Evolutionary conservation across 2,888 invertebrate species (phyloP).

Genomic region (Plebejus melissa): DNA sequence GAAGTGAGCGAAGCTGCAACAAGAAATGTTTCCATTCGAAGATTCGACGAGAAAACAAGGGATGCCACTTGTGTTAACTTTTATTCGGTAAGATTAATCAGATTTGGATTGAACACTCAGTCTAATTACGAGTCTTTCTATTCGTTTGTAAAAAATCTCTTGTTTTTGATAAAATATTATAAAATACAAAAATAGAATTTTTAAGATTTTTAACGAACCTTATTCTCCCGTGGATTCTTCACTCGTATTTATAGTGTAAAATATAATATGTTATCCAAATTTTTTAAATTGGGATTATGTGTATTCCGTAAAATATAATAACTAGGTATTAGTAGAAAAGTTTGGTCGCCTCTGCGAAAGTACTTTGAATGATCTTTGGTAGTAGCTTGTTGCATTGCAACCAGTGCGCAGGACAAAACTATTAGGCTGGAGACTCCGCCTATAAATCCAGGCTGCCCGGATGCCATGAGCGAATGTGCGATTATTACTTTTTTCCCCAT

Average conservation of each 20-base stretch:
- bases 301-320: neutral
- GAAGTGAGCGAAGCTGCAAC: neutral
- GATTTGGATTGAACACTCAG: neutral
- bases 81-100: too few relatives aligned
- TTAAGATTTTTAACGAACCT: neutral
- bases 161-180: too few relatives aligned
- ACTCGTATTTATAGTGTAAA: too few relatives aligned
- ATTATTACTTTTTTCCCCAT: neutral
- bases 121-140: neutral
- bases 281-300: neutral
- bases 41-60: neutral
- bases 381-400: neutral
- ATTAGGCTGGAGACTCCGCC: neutral
- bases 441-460: neutral
- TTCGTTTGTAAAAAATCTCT: neutral
- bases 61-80: neutral
- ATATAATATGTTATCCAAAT: too few relatives aligned
- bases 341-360: neutral
- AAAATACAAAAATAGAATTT: neutral
- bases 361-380: neutral
- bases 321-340: neutral
- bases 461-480: neutral
- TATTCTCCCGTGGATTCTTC: neutral
- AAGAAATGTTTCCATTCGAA: neutral
- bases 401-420: conserved; percentile 3